These are phyloP conservation scores for Lasaia peninsularis DNA, from an alignment of 1,140 invertebrate species.

Conservation along the genomic window DNA sequence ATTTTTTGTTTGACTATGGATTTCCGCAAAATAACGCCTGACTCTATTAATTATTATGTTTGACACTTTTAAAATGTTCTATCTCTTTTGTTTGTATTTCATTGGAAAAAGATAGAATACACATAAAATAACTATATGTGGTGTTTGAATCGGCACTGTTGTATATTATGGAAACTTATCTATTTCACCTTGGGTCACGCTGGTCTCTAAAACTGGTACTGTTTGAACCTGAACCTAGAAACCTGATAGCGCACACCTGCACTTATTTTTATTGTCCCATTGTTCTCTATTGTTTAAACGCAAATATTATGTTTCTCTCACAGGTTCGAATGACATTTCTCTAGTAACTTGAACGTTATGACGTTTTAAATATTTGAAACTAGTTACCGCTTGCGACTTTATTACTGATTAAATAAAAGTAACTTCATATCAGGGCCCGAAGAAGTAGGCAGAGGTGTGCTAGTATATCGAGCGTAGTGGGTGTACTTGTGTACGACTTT, in stretches of 20 bases:
- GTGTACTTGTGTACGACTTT: too few species aligned
- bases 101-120: too few species aligned
- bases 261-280: conserved; percentile 11
- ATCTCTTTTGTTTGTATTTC: too few species aligned
- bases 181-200: not conserved
- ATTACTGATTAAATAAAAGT: too few species aligned
- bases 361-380: not conserved
- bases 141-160: too few species aligned
- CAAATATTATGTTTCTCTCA: conserved; percentile 4
- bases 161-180: not conserved
- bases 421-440: too few species aligned
- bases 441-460: too few species aligned
- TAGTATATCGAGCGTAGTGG: too few species aligned
- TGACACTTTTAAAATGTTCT: not conserved
- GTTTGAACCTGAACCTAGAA: conserved; percentile 4
- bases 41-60: too few species aligned
- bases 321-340: not conserved
- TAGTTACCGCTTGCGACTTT: not conserved
- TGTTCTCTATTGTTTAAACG: conserved; percentile 10
- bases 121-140: too few species aligned
- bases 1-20: too few species aligned
- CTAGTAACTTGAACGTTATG: not conserved
- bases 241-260: conserved; percentile 8
- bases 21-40: too few species aligned
- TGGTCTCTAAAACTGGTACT: not conserved